Evolutionary conservation across 2,888 invertebrate genomes (phyloP).

Genomic region (Caenorhabditis sp.): DNA sequence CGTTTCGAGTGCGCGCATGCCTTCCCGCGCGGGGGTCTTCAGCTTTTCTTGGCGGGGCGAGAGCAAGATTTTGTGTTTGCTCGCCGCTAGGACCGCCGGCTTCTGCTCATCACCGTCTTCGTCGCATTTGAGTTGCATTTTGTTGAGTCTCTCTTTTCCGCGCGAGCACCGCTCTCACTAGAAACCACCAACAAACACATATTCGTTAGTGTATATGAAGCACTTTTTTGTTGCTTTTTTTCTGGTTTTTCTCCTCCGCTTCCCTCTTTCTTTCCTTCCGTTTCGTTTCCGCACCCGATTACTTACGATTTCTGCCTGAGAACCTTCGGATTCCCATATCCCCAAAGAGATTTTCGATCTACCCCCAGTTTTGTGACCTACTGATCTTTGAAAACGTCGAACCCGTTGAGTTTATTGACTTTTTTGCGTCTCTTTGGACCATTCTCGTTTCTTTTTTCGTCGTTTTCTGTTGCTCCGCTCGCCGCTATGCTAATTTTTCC

Average conservation of each 20-base stretch:
- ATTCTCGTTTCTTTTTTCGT: no score
- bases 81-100: constrained; percentile 30
- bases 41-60: constrained; percentile 43
- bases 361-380: no score
- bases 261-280: background rate
- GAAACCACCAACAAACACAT: constrained; percentile 41
- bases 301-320: background rate
- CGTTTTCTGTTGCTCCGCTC: no score
- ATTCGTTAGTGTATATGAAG: no score
- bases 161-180: constrained; percentile 18
- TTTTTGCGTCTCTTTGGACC: no score
- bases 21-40: constrained; percentile 47
- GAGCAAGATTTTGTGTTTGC: constrained; percentile 49
- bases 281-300: constrained; percentile 13
- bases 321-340: no score
- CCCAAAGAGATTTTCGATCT: no score
- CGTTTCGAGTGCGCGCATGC: constrained; percentile 53
- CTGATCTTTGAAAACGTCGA: no score
- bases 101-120: constrained; percentile 38
- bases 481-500: no score
- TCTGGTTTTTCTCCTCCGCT: constrained; percentile 23
- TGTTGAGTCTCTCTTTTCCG: constrained; percentile 45
- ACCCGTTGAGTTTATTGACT: no score
- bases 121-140: constrained; percentile 29
- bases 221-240: constrained; percentile 47